Evolutionary conservation across 2,797 vertebrate species (phyloP), one percentile per base, ranked within the genome.

Genomic region (Megalops cyprinoides): DNA sequence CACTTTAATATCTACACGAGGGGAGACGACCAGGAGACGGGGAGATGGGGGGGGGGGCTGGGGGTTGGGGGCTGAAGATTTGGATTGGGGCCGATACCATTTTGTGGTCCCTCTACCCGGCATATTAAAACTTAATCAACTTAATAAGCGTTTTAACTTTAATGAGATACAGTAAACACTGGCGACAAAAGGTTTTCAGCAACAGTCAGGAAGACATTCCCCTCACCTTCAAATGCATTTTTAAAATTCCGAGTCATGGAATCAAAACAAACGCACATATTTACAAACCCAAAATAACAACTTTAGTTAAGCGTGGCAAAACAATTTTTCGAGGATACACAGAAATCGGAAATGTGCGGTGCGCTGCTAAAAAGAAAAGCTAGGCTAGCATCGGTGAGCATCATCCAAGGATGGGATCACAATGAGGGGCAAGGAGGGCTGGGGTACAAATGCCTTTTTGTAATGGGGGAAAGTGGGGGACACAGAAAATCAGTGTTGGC

Each of bases 1-100:
- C 87, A 86, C 81, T 83, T 84, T 84, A 60, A 75, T 83, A 58
- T 82, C 76, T 42, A 79, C 74, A 80, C 48, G 75, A 28, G 46
- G 20, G 83, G 82, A 49, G 80, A 78, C 83, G 87, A 82, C 81
- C 81, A 84, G 78, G 53, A 82, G 82, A 39, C 23, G 62, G 79
- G 62, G n/a, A n/a, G n/a, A n/a, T n/a, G n/a, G n/a, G n/a, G n/a
- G n/a, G n/a, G n/a, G n/a, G 55, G 44, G 76, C 69, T n/a, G n/a
- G n/a, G n/a, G n/a, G n/a, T n/a, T n/a, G n/a, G 74, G 79, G 82
- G 78, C 53, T 48, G 71, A 15, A 55, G 15, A n/a, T 56, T 69
- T 83, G 86, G 85, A 85, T 39, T 44, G 25, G 37, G 69, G 79
- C 84, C 82, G 53, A 62, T 74, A 76, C 58, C 77, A 74, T 81